Conservation (phyloP, 2,888 invertebrate species). For the Microctonus brassicae region DNA sequence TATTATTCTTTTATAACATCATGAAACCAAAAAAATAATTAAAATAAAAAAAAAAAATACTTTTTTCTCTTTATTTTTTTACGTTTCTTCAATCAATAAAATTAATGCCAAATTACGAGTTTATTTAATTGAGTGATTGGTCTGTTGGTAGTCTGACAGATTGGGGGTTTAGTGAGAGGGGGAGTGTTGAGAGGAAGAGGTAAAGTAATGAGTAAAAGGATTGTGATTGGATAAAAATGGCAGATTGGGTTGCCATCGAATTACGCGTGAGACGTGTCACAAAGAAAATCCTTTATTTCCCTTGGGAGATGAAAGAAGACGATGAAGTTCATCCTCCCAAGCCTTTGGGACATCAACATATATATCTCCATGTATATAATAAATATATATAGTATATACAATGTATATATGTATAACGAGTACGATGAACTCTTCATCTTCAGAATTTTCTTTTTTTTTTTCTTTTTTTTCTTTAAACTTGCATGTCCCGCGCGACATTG, state of each 20-base stretch:
- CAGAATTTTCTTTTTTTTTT: background rate
- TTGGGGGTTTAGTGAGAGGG: constrained; percentile 5
- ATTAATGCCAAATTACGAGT: constrained; percentile 10
- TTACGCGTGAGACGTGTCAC: constrained; percentile 31
- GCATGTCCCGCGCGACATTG: constrained; percentile 18
- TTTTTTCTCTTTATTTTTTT: background rate
- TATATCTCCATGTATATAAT: background rate
- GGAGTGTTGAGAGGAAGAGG: too few relatives aligned
- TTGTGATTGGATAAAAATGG: constrained; percentile 32
- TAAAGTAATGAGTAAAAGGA: constrained; percentile 2
- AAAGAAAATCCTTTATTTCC: constrained; percentile 30
- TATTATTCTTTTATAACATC: background rate
- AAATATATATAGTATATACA: background rate
- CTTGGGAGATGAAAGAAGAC: constrained; percentile 6
- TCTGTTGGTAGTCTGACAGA: constrained; percentile 4
- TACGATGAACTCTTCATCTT: constrained; percentile 8
- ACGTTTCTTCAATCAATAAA: background rate
- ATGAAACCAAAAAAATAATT: too few relatives aligned
- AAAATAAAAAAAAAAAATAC: too few relatives aligned
- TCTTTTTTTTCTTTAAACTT: too few relatives aligned
- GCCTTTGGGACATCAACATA: background rate
- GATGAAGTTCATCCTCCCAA: background rate
- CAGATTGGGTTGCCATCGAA: constrained; percentile 29
- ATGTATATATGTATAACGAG: constrained; percentile 1
- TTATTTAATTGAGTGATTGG: constrained; percentile 24